Base-by-base conservation (phyloP, 2,888 invertebrate species). In the Eulithis prunata region DNA sequence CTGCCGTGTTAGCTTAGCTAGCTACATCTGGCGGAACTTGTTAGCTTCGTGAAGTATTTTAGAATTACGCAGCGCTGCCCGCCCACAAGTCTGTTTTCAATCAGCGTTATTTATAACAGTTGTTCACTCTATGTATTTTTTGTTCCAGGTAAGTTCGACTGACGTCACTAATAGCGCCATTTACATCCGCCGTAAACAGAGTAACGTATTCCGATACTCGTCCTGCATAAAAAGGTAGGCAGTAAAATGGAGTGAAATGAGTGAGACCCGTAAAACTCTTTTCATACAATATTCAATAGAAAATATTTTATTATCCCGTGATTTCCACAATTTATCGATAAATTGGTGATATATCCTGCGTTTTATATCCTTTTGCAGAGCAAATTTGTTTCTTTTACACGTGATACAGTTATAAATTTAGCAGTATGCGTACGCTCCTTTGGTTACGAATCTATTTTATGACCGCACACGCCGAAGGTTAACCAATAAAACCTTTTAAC, bases 401-500 rank as follows among this genome's bases (percentile, higher is more conserved):
- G 86, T 89, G 89, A 87, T 88, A 85, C 85, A 87, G 90, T 90
- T 90, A 90, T 90, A 90, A 89, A 90, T 89, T 88, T 88, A 87
- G 82, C 82, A 81, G 80, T 84, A 87, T 86, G 88, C 86, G 88
- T 89, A 88, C 88, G 87, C 85, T 88, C 83, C 89, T 91, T 89
- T 87, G 87, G 90, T 89, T 88, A 86, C 87, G 91, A 90, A 93
- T 90, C 88, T 87, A 91, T 93, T 93, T 93, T 91, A 93, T 90
- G 87, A 86, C 88, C 88, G 85, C 89, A 87, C 86, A 89, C 87
- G 85, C 87, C 89, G 87, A 93, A 93, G 91, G 92, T 91, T 91
- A 91, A 90, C 93, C 91, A 91, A 92, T 93, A 93, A 93, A 93
- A 93, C 89, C 91, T 91, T 90, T 91, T 92, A 92, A 91, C 91